Evolutionary conservation across 2,797 vertebrate species (phyloP).

Genomic region (Myoxocephalus aenaeus): DNA sequence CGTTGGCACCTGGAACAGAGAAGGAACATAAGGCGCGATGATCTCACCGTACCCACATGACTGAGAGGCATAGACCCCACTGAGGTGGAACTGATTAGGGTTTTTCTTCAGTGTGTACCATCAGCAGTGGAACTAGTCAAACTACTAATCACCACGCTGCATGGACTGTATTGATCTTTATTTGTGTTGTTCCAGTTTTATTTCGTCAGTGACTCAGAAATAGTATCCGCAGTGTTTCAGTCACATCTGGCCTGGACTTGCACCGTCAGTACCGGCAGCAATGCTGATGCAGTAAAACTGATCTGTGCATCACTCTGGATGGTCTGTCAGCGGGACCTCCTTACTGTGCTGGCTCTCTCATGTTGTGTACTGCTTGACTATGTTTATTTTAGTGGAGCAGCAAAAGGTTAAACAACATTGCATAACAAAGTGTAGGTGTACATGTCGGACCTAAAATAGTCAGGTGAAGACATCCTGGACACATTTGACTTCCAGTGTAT

Average conservation of each 20-base stretch:
- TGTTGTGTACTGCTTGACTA: constrained; percentile 18
- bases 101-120: neutral
- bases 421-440: constrained; percentile 46
- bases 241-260: constrained; percentile 6
- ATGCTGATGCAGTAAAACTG: constrained; percentile 10
- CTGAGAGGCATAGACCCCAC: neutral
- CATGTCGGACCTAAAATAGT: constrained; percentile 47
- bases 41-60: neutral
- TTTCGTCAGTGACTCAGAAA: neutral
- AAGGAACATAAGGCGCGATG: neutral
- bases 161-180: neutral
- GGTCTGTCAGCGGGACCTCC: constrained; percentile 20
- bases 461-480: constrained; percentile 14
- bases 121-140: neutral
- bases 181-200: neutral
- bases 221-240: neutral
- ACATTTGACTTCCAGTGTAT: neutral
- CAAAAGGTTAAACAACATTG: constrained; percentile 51
- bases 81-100: neutral
- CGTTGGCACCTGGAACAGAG: constrained; percentile 77
- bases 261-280: too few species aligned
- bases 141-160: neutral
- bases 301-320: constrained; percentile 21
- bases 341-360: constrained; percentile 15
- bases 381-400: constrained; percentile 41